A percentile compares a stretch with the other conserved stretches of the same genome.
Conservation (phyloP, 2,797 vertebrate genomes). For the Delichon dasypus region DNA sequence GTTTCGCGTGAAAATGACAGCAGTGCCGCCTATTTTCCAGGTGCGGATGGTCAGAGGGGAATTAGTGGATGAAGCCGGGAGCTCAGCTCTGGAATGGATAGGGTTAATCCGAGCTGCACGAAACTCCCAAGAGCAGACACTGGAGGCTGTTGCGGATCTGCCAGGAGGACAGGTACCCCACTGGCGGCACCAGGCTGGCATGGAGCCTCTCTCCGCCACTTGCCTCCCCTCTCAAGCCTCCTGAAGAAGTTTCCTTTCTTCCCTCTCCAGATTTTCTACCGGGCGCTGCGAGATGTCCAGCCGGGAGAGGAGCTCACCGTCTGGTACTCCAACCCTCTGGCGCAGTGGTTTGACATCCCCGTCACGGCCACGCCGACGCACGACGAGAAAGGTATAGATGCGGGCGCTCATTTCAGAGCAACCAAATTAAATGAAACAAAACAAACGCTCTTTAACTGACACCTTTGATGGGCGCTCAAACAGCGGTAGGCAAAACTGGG, state of each 20-base stretch:
- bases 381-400: constrained; percentile 92
- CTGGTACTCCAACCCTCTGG: constrained; percentile 95
- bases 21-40: constrained; percentile 74
- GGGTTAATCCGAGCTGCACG: constrained; percentile 93
- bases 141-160: constrained; percentile 93
- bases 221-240: background rate
- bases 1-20: background rate
- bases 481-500: background rate
- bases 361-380: constrained; percentile 94
- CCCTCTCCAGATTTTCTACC: constrained; percentile 89
- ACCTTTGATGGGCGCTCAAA: background rate
- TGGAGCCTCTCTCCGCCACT: background rate
- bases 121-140: constrained; percentile 92
- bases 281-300: constrained; percentile 88
- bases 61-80: constrained; percentile 91
- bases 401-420: background rate
- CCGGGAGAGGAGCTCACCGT: constrained; percentile 93
- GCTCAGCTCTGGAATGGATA: constrained; percentile 91
- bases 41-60: constrained; percentile 91
- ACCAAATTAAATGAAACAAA: background rate
- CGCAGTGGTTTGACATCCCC: constrained; percentile 95
- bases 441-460: background rate
- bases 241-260: constrained; percentile 38
- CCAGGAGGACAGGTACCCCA: constrained; percentile 92
- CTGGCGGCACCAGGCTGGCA: background rate